Conservation (phyloP, 64 coral and sea anemone species). For the Montipora sp. region DNA sequence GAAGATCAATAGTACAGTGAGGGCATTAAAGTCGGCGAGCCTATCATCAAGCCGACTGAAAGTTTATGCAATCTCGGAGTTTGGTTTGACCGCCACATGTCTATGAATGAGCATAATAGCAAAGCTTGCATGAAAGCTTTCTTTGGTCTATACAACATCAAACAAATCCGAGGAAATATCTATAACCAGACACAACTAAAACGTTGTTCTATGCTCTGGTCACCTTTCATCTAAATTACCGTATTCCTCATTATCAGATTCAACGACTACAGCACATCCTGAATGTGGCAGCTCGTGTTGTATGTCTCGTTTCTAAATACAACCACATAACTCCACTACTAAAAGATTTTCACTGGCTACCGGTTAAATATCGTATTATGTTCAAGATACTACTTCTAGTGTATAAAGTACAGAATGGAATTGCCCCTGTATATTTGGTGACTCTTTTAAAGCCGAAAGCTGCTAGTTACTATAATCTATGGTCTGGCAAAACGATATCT, state of each 20-base stretch:
- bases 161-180: background rate
- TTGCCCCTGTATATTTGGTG: background rate
- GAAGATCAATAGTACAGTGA: too few relatives aligned
- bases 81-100: background rate
- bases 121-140: background rate
- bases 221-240: background rate
- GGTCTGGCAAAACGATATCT: too few relatives aligned
- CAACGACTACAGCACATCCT: background rate
- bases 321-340: background rate
- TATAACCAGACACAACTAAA: background rate
- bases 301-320: background rate
- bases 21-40: too few relatives aligned
- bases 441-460: background rate
- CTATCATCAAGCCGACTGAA: too few relatives aligned
- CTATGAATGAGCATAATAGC: background rate
- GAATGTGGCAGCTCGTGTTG: background rate
- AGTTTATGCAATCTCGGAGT: background rate
- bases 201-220: background rate
- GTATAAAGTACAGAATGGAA: background rate
- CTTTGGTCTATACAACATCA: background rate
- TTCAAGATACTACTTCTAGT: background rate
- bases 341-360: background rate
- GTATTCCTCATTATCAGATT: background rate
- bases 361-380: background rate
- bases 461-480: background rate